Evolutionary conservation across 2,888 invertebrate genomes (phyloP), one percentile per base, ranked within the genome.

Genomic region (Ryuthela nishihirai): DNA sequence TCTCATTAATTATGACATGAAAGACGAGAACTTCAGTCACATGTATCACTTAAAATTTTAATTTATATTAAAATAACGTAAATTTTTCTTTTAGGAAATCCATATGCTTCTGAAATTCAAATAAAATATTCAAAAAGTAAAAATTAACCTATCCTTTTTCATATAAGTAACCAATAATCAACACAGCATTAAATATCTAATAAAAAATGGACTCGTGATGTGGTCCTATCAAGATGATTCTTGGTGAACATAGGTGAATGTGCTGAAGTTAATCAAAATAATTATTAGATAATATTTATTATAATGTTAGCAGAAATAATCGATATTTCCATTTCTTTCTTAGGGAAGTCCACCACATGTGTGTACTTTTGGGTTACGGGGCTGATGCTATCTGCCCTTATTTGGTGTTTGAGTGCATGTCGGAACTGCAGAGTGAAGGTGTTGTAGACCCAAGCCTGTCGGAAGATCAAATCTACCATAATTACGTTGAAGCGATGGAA

Each of bases 341-440:
- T 35, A 62, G 67, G n/a, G 81, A 81, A 70, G 92, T 97, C 0
- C 98, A 98, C 73, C 97, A 99, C 72, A 85, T 97, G 76, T 97
- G 95, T 71, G 90, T 95, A 0, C 78, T 99, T 23, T 80, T 99
- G 29, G 98, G 90, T 69, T 99, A 93, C 74, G 98, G 99, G 25
- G 97, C 95, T 2, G 98, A 99, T 77, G 98, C 91, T 0, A 88
- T 99, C 67, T 98, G 98, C 69, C 98, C 99, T 0, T 98, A 97
- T 76, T 76, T 98, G 60, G 94, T 95, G 2, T 89, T 94, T 75
- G 98, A 99, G 76, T 82, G 95, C 68, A 89, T 97, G 20, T 83
- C 84, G 66, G 83, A 88, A 29, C 80, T 99, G 9, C 82, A 95
- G 24, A 84, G 85, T 68, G 90, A 95, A 75, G 87, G 87, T 36